A percentile compares a stretch with the other conserved stretches of the same genome.
Evolutionary conservation across 2,888 invertebrate species (phyloP).

Genomic region (Leptothorax acervorum): DNA sequence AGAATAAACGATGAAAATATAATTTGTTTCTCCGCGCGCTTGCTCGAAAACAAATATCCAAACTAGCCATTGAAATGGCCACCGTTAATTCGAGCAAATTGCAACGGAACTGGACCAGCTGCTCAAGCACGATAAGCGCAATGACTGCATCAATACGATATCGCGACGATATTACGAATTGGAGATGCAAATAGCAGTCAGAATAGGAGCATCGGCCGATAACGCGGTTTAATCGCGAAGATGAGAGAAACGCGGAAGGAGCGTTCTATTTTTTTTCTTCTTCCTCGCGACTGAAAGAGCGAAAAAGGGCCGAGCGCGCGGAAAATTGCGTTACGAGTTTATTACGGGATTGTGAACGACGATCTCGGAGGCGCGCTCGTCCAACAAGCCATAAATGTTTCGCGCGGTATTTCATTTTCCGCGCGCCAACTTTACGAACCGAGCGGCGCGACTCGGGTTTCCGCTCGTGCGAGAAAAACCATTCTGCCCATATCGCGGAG

Average conservation of each 20-base stretch:
- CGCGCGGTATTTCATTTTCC: conserved; percentile 46
- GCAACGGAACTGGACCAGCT: conserved; percentile 36
- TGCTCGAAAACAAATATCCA: conserved; percentile 4
- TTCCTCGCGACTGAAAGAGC: not conserved
- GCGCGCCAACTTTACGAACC: conserved; percentile 34
- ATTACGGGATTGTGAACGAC: conserved; percentile 34
- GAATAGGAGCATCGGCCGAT: not conserved
- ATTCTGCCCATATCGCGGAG: not conserved
- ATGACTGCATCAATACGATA: conserved; percentile 33
- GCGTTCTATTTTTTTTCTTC: not conserved
- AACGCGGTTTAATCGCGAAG: not conserved
- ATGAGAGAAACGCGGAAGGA: not conserved
- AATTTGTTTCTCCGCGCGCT: not conserved
- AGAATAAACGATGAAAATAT: conserved; percentile 10
- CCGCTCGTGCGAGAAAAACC: conserved; percentile 19
- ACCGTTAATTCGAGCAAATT: conserved; percentile 35
- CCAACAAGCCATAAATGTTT: conserved; percentile 47
- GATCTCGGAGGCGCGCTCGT: conserved; percentile 26
- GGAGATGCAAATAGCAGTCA: conserved; percentile 17
- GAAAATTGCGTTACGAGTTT: conserved; percentile 41
- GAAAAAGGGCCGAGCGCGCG: not conserved
- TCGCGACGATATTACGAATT: conserved; percentile 19
- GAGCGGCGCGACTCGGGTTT: conserved; percentile 10
- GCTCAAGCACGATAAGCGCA: conserved; percentile 42
- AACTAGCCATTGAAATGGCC: not conserved